phyloP scores from a whole-genome alignment of 2,888 invertebrate species.

The Drosophila diplacantha region DNA sequence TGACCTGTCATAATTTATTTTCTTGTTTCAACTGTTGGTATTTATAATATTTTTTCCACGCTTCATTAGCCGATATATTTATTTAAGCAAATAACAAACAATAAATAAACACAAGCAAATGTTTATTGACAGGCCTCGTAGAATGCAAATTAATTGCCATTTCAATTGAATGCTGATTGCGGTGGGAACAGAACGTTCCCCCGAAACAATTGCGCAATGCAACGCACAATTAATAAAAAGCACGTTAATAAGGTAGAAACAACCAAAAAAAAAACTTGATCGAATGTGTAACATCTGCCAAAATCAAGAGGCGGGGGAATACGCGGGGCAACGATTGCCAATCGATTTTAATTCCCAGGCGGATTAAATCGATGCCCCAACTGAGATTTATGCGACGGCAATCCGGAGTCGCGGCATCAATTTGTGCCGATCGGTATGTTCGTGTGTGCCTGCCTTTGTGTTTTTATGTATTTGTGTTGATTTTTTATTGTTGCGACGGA shows the following conservation, averaged over 20 bases:
- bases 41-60: conserved; percentile 39
- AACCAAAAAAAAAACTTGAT: conserved; percentile 26
- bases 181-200: conserved; percentile 56
- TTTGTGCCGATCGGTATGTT: conserved; percentile 15
- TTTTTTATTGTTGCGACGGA: conserved; percentile 34
- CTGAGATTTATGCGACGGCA: conserved; percentile 66
- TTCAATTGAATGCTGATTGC: conserved; percentile 67
- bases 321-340: conserved; percentile 27
- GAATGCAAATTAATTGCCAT: conserved; percentile 66
- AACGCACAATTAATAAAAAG: conserved; percentile 18
- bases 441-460: conserved; percentile 13
- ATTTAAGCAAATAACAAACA: conserved; percentile 30
- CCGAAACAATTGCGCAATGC: conserved; percentile 55
- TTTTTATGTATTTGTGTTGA: conserved; percentile 29
- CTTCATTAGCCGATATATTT: conserved; percentile 32
- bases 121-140: conserved; percentile 54
- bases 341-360: conserved; percentile 65
- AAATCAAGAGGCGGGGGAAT: background rate
- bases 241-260: conserved; percentile 8
- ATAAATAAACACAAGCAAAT: conserved; percentile 63
- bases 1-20: conserved; percentile 51
- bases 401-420: conserved; percentile 22
- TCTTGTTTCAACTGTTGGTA: conserved; percentile 42
- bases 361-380: conserved; percentile 60
- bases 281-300: conserved; percentile 52